These are phyloP conservation scores for Crotalus helleri DNA, from an alignment of 2,113 vertebrate genomes.

Conservation along the genomic window DNA sequence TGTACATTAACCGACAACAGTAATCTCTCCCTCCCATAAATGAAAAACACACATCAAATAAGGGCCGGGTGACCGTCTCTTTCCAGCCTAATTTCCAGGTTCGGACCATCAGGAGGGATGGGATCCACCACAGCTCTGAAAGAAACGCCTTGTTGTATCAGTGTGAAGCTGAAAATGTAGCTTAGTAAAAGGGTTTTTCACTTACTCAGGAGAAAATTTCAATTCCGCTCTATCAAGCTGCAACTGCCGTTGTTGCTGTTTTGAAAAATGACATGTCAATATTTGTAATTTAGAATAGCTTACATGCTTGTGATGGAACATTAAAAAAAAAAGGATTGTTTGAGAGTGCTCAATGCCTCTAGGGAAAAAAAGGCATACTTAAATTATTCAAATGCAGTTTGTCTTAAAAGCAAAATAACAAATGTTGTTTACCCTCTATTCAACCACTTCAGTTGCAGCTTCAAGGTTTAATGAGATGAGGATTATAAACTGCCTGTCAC, in stretches of 20 bases:
- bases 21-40: slow-evolving; percentile 9
- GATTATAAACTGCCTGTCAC: not conserved
- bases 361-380: slow-evolving; percentile 44
- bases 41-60: slow-evolving; percentile 19
- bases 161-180: not conserved
- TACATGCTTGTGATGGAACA: not conserved
- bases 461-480: not conserved
- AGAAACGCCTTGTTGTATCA: not conserved
- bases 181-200: slow-evolving; percentile 4
- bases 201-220: not conserved
- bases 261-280: not conserved
- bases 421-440: slow-evolving; percentile 24
- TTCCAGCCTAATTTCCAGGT: slow-evolving; percentile 24
- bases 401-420: not conserved
- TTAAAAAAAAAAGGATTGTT: slow-evolving; percentile 37
- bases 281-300: slow-evolving; percentile 33
- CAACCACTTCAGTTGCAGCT: slow-evolving; percentile 9
- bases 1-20: slow-evolving; percentile 2
- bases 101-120: not conserved
- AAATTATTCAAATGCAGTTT: slow-evolving; percentile 55
- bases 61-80: not conserved
- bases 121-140: not conserved
- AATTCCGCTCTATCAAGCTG: not conserved
- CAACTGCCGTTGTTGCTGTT: slow-evolving; percentile 11
- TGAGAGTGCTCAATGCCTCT: slow-evolving; percentile 31